A percentile compares a stretch with the other conserved stretches of the same genome.
Evolutionary conservation across 30 jellyfish, hydroid and myxozoan species (phyloP).

Genomic region (Morbakka virulenta): DNA sequence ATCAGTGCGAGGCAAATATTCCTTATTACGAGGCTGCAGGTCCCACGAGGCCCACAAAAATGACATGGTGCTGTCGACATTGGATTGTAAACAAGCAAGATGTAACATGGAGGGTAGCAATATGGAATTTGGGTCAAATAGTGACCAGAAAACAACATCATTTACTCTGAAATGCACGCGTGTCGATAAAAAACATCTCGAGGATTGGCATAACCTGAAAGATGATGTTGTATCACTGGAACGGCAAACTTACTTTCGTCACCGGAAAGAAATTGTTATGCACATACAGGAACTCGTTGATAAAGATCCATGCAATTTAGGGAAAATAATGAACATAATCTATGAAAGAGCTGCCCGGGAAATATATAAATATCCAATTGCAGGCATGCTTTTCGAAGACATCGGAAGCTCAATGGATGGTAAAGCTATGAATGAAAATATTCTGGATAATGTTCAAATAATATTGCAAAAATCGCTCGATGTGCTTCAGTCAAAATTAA

Average conservation of each 20-base stretch:
- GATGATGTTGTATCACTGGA: slow-evolving; percentile 9
- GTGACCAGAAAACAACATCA: too few species aligned
- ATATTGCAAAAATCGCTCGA: slow-evolving; percentile 37
- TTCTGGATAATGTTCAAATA: slow-evolving; percentile 31
- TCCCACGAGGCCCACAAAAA: too few species aligned
- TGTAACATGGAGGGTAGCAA: too few species aligned
- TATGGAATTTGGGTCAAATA: too few species aligned
- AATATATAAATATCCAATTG: slow-evolving; percentile 43
- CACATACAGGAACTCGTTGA: slow-evolving; percentile 18
- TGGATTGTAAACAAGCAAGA: too few species aligned
- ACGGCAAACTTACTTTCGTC: neutral
- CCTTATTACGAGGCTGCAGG: too few species aligned
- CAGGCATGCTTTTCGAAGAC: slow-evolving; percentile 63
- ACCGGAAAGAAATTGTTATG: slow-evolving; percentile 18
- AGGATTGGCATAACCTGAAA: slow-evolving; percentile 22
- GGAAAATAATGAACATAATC: slow-evolving; percentile 6
- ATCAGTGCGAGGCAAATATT: too few species aligned
- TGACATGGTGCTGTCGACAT: too few species aligned
- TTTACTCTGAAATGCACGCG: too few species aligned
- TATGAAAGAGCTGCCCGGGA: slow-evolving; percentile 58
- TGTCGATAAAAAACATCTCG: too few species aligned
- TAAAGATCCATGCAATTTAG: neutral
- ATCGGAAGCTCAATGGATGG: slow-evolving; percentile 26
- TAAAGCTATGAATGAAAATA: slow-evolving; percentile 16
- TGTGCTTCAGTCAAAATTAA: slow-evolving; percentile 20